These are phyloP conservation scores for Apamea epomidion DNA, from an alignment of 2,888 invertebrate species.

Conservation along the genomic window DNA sequence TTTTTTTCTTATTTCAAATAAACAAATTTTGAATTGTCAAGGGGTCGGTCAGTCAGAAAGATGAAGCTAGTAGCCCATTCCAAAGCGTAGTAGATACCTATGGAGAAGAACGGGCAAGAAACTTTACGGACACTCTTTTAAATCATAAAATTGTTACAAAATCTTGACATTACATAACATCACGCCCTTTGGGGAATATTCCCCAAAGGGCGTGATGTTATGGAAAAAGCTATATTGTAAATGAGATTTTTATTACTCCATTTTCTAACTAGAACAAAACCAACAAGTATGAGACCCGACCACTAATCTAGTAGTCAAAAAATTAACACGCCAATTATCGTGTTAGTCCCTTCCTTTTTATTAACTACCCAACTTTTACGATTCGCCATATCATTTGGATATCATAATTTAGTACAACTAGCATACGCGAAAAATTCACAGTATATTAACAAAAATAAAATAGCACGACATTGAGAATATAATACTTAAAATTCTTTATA, in stretches of 20 bases:
- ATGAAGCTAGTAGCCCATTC: too few relatives aligned
- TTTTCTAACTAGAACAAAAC: neutral
- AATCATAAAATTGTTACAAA: too few relatives aligned
- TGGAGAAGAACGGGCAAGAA: too few relatives aligned
- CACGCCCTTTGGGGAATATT: too few relatives aligned
- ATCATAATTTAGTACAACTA: conserved; percentile 29
- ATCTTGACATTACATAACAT: too few relatives aligned
- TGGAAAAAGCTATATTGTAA: neutral
- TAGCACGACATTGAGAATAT: conserved; percentile 36
- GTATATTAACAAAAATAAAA: conserved; percentile 40
- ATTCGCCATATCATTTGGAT: conserved; percentile 36
- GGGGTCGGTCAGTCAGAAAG: too few relatives aligned
- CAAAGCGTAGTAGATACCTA: too few relatives aligned
- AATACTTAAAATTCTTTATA: conserved; percentile 26
- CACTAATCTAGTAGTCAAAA: neutral
- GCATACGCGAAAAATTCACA: conserved; percentile 35
- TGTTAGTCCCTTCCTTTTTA: conserved; percentile 10
- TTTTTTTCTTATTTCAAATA: too few relatives aligned
- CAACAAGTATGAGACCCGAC: neutral
- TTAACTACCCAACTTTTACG: conserved; percentile 29
- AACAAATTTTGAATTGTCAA: too few relatives aligned
- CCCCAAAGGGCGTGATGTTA: neutral
- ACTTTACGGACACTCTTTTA: too few relatives aligned
- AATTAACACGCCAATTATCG: neutral
- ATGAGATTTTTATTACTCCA: neutral